phyloP scores from a whole-genome alignment of 2,888 invertebrate genomes.

The Acrobasis suavella region DNA sequence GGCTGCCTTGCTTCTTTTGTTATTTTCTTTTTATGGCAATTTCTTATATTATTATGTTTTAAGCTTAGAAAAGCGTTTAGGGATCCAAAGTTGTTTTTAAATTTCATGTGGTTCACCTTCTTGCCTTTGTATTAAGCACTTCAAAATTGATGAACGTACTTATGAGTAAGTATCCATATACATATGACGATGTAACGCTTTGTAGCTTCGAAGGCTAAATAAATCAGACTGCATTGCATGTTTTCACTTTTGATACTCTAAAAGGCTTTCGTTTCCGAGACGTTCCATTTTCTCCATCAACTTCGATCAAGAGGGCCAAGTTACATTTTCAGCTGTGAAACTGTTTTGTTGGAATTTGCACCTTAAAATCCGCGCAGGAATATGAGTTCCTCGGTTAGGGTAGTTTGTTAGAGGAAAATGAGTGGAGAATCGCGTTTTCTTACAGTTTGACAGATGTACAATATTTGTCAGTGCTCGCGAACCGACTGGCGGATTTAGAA shows the following conservation, averaged over 20 bases:
- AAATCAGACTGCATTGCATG: constrained; percentile 25
- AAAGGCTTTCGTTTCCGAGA: constrained; percentile 37
- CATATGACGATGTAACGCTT: not conserved
- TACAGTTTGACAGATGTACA: constrained; percentile 64
- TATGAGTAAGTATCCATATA: no score
- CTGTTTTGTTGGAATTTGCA: constrained; percentile 20
- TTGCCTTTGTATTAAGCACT: no score
- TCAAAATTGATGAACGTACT: no score
- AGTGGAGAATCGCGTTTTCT: constrained; percentile 43
- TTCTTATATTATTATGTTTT: constrained; percentile 13
- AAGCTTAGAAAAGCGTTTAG: not conserved
- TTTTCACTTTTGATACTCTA: constrained; percentile 34
- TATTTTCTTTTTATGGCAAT: constrained; percentile 7
- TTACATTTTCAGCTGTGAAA: constrained; percentile 25
- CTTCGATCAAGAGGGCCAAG: constrained; percentile 32
- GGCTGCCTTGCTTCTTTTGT: constrained; percentile 10
- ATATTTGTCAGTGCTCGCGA: constrained; percentile 64
- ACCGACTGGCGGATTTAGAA: constrained; percentile 46
- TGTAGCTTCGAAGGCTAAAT: constrained; percentile 13
- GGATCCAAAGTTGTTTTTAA: no score
- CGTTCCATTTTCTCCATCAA: constrained; percentile 40
- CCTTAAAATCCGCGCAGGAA: constrained; percentile 5
- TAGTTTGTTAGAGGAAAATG: constrained; percentile 34
- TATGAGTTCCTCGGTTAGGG: constrained; percentile 25
- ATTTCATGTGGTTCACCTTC: no score